phyloP scores from a whole-genome alignment of 2,888 invertebrate genomes.

The Perithous albicinctus region DNA sequence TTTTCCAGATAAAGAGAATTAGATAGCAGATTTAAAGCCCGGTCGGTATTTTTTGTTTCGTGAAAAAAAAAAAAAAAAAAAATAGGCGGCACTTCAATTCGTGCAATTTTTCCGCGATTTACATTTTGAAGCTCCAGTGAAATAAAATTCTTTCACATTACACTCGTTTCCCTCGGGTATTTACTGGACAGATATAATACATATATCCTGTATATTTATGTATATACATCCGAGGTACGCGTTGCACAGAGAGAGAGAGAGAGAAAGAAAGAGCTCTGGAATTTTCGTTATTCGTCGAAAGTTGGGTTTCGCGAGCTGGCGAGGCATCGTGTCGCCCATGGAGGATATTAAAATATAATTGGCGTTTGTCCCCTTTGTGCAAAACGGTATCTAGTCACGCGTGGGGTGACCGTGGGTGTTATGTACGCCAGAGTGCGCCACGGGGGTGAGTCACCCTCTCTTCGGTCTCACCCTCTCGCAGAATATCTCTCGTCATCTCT shows the following conservation, averaged over 20 bases:
- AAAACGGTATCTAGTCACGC: conserved; percentile 84
- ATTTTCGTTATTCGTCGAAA: conserved; percentile 61
- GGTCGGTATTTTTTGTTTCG: neutral
- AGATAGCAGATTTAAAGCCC: neutral
- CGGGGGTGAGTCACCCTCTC: conserved; percentile 83
- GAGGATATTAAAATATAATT: conserved; percentile 84
- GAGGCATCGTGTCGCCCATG: conserved; percentile 67
- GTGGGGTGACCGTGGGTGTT: conserved; percentile 82
- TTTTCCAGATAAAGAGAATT: neutral
- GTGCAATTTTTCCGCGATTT: neutral
- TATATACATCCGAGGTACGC: neutral
- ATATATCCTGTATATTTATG: conserved; percentile 28
- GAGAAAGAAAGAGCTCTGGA: conserved; percentile 33
- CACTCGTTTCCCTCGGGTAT: conserved; percentile 29
- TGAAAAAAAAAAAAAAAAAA: no score
- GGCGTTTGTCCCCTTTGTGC: conserved; percentile 83
- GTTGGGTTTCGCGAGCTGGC: conserved; percentile 51
- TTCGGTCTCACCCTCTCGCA: conserved; percentile 65
- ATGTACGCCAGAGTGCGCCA: conserved; percentile 82
- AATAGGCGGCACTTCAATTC: neutral
- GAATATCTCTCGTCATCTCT: conserved; percentile 67
- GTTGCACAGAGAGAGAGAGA: conserved; percentile 8
- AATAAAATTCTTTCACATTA: conserved; percentile 33
- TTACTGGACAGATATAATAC: conserved; percentile 6
- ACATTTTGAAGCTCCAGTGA: neutral